Base-by-base conservation (phyloP, 1,140 invertebrate species). In the Lucilia sericata region DNA sequence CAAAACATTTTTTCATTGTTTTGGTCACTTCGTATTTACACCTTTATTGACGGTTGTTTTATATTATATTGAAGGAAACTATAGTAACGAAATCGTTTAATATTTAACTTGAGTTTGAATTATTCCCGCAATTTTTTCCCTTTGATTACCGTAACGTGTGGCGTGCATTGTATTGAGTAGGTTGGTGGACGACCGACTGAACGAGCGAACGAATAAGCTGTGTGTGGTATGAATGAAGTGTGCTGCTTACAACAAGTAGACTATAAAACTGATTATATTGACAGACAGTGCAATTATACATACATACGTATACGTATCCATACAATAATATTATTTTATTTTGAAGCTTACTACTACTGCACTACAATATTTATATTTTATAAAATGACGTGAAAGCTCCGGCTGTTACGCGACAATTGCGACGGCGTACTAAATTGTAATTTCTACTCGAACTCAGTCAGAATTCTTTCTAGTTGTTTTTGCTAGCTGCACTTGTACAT, bases 211-310 rank as follows among this genome's bases (percentile, higher is more conserved):
- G 25, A 30, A 19, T 65, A 65, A 65, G n/a, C n/a, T 70, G 42
- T 42, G 42, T 42, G 42, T 42, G 42, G 42, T 42, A 42, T 42
- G 42, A 42, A 42, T 42, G 42, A 42, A 42, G 42, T 42, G 42
- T 21, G n/a, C 21, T 70, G 65, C n/a, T 25, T 17, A 60, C 13
- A 19, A 70, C 65, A 70, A 70, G 8, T 70, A 21, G 65, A 70
- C n/a, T 70, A 70, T 70, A 25, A 19, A 70, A 70, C 17, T 70
- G 65, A 70, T 70, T 70, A n/a, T 21, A 70, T 21, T 70, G 65
- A 21, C 65, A 70, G 10, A 25, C 3, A 3, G 25, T 30, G 25
- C 25, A 30, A 30, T 30, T 30, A 2, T 3, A 30, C 25, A 30
- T 30, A 30, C 25, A 70, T 25, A 70, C 13, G 0, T 17, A 55